Base-by-base conservation (phyloP, 23 tunicate species). In the Phallusia fumigata region DNA sequence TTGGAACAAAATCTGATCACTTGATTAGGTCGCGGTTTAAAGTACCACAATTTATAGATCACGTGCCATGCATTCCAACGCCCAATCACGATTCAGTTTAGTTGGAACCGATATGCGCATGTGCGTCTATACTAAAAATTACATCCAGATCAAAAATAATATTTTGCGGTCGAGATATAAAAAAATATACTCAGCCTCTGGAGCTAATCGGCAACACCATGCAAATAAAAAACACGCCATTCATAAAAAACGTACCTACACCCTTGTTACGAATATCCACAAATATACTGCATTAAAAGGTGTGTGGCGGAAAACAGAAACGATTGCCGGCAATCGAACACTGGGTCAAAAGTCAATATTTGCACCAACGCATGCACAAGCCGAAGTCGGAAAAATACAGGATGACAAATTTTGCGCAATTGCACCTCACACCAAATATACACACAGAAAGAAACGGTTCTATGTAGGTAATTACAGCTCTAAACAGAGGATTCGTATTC, bases 261-360 rank as follows among this genome's bases (percentile, higher is more conserved):
- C 69, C 69, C 28, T 58, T 58, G 8, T 22, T 13, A 13, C 69
- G 69, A 58, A 58, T 58, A 40, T 58, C 69, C 13, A 58, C 69
- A 58, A 58, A 10, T 40, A 40, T 40, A 40, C 69, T 58, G 69
- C 69, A 58, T 58, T 58, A 21, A 40, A 3, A 40, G n/a, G 47
- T 40, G 47, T 40, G 10, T 10, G 47, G 5, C 10, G 47, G 47
- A 40, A 40, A 3, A 58, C 69, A 58, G 26, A 21, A 58, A 24
- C 69, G 69, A 58, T 58, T 24, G 69, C 69, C 69, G 28, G 69
- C 69, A 58, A 58, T 24, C 69, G 28, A 58, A 58, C 69, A 58
- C 69, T 58, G 69, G 28, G 28, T 24, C 3, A 58, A 11, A 58
- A 58, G 47, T 40, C 10, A 10, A 58, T 16, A 13, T 16, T 3